These are phyloP conservation scores for Smithornis capensis DNA, from an alignment of 2,113 vertebrate species.

Conservation along the genomic window DNA sequence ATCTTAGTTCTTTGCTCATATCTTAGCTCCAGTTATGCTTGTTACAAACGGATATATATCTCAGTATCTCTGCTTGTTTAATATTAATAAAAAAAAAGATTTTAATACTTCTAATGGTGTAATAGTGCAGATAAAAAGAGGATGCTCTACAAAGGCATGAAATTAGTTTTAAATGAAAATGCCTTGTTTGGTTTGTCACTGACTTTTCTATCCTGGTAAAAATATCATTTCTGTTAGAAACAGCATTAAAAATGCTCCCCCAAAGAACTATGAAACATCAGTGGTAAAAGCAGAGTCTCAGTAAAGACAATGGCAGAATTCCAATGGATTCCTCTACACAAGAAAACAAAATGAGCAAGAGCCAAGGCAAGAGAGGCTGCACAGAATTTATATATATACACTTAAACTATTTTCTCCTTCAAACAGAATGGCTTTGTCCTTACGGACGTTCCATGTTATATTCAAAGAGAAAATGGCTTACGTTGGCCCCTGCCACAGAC, in stretches of 20 bases:
- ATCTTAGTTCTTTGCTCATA: not conserved
- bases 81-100: not conserved
- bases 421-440: not conserved
- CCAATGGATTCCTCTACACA: not conserved
- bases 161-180: not conserved
- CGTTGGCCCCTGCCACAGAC: not conserved
- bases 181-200: not conserved
- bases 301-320: not conserved
- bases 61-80: not conserved
- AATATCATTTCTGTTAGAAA: not conserved
- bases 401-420: not conserved
- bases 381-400: not conserved
- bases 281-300: not conserved
- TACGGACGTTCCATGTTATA: not conserved
- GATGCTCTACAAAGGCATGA: not conserved
- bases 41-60: not conserved
- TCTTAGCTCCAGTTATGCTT: not conserved
- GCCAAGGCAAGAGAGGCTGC: not conserved
- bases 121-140: not conserved
- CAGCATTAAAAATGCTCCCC: not conserved
- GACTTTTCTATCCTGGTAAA: not conserved
- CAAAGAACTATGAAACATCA: not conserved
- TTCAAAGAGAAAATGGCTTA: not conserved
- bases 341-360: not conserved
- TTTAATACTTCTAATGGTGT: not conserved